Conservation (phyloP, 2,113 vertebrate species). For the Erythrocercus mccallii region DNA sequence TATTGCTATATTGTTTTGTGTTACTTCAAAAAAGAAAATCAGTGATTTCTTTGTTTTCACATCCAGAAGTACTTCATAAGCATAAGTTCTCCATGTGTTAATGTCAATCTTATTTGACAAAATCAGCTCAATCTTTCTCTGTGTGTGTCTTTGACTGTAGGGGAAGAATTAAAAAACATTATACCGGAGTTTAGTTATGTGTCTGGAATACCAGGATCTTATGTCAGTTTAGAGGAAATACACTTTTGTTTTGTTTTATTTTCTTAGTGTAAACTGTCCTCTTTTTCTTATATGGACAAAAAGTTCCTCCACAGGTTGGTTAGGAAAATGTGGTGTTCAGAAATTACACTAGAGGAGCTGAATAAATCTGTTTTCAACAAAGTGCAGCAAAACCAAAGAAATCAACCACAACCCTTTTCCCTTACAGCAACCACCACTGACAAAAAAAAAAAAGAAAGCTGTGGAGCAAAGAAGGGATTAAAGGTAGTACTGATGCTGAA, state of each 20-base stretch:
- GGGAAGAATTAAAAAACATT: background rate
- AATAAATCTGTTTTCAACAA: background rate
- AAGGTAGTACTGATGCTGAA: background rate
- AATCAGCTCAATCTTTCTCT: background rate
- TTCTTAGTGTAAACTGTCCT: background rate
- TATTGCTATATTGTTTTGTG: background rate
- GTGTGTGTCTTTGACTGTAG: background rate
- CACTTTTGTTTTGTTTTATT: fast-evolving
- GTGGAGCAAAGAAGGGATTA: background rate
- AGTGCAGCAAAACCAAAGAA: background rate
- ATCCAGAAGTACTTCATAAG: background rate
- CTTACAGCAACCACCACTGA: background rate
- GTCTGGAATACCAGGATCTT: background rate
- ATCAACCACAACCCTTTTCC: background rate
- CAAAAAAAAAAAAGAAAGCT: background rate
- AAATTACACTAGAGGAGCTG: background rate
- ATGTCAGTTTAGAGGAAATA: background rate
- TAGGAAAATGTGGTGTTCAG: background rate
- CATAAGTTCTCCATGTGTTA: background rate
- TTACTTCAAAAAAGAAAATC: background rate
- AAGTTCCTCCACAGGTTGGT: background rate
- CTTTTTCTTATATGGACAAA: background rate
- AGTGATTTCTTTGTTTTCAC: background rate
- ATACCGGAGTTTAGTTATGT: background rate
- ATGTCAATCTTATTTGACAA: background rate